These are phyloP conservation scores for Cosmia pyralina DNA, from an alignment of 2,888 invertebrate genomes.

Conservation along the genomic window DNA sequence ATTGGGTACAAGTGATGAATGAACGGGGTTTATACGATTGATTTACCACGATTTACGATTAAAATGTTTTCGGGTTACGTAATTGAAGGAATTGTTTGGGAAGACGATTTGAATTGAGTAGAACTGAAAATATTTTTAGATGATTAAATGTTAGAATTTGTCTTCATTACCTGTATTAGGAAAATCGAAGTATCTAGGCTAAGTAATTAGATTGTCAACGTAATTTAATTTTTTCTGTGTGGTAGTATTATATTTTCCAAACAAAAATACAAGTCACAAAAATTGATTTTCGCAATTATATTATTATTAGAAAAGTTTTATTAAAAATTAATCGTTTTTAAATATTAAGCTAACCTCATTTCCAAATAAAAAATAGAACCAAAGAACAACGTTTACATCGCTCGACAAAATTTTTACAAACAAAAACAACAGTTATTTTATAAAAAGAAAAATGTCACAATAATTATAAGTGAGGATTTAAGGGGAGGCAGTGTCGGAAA, in stretches of 20 bases:
- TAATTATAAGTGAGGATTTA: slow-evolving; percentile 58
- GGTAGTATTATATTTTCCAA: background rate
- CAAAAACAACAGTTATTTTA: slow-evolving; percentile 29
- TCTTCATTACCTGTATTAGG: no score
- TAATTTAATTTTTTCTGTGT: background rate
- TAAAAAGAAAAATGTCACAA: slow-evolving; percentile 38
- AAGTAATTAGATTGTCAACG: background rate
- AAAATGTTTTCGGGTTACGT: slow-evolving; percentile 48
- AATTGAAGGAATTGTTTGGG: slow-evolving; percentile 43
- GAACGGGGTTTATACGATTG: slow-evolving; percentile 58
- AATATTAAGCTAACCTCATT: background rate
- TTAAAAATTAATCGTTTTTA: background rate
- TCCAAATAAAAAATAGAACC: background rate
- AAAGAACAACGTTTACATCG: background rate
- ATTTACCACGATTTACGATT: slow-evolving; percentile 60
- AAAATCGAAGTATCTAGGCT: no score
- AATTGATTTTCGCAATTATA: background rate
- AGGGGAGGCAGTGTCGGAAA: slow-evolving; percentile 44
- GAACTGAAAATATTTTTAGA: background rate
- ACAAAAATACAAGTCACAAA: background rate
- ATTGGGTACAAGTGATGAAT: slow-evolving; percentile 59
- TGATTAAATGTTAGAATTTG: background rate
- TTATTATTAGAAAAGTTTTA: background rate
- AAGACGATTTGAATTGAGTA: background rate
- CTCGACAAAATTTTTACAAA: slow-evolving; percentile 7